Evolutionary conservation across 2,113 vertebrate species (phyloP), one percentile per base, ranked within the genome.

Genomic region (Otis tarda): DNA sequence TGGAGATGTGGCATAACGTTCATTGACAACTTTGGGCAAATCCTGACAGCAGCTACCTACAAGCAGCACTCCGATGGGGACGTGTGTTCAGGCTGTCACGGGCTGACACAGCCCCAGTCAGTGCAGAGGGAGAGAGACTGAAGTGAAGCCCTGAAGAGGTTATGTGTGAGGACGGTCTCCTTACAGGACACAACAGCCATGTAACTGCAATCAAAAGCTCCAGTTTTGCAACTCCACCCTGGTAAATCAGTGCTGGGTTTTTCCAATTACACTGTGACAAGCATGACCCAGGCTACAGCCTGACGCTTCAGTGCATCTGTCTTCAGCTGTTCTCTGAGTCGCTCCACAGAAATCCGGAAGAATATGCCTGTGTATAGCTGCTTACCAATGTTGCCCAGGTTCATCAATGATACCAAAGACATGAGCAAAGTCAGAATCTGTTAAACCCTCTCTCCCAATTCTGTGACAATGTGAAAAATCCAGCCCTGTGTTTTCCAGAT

Each of bases 1-100:
- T 53, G 33, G 8, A 17, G 18, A 64, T 1, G 5, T 20, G 30
- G 18, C 18, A 21, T 1, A 74, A 49, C 0, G 0, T 25, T 61
- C 11, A 21, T 14, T 0, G 21, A 39, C 7, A 60, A 20, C 41
- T 65, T 47, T 9, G 28, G 45, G 18, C 18, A 76, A 69, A 73
- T 28, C 33, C 55, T n/a, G 60, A 15, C 18, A 35, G 28, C 0
- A 90, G 39, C 27, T 83, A 28, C 60, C 18, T 6, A 18, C 56
- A 9, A 61, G 45, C 45, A 74, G 25, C 17, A 30, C 13, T 5
- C 24, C 10, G 31, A 55, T 7, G 9, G 25, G 27, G 57, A 61
- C 45, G 8, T 0, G 1, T 11, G 19, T n/a, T 74, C 78, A 82
- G 67, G 37, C 41, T 70, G 39, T 27, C 23, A 22, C 2, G 12